Conservation (phyloP, 1,140 invertebrate species). For the Uloborus diversus region DNA sequence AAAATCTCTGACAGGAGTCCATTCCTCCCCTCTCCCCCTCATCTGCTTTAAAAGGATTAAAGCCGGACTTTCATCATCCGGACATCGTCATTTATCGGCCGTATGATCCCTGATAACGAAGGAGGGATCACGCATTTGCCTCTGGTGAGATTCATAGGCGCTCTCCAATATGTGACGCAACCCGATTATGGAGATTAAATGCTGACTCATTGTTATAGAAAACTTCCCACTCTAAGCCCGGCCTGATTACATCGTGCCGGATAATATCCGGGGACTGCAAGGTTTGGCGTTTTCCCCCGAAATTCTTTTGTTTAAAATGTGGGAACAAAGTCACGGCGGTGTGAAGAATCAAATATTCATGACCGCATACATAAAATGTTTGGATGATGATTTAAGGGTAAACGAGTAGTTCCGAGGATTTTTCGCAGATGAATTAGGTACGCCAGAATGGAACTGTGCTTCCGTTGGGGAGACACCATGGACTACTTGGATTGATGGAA, state of each 20-base stretch:
- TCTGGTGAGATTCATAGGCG: no score
- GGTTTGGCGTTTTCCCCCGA: background rate
- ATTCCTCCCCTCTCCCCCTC: background rate
- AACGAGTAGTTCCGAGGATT: no score
- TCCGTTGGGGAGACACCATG: background rate
- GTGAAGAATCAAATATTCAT: conserved; percentile 45
- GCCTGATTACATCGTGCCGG: background rate
- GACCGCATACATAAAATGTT: conserved; percentile 34
- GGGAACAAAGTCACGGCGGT: no score
- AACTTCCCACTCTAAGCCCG: background rate
- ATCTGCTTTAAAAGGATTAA: conserved; percentile 29
- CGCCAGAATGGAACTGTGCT: background rate
- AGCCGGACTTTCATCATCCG: conserved; percentile 3
- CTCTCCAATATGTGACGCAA: no score
- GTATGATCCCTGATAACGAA: background rate
- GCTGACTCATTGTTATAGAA: conserved; percentile 15
- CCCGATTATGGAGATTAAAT: conserved; percentile 39
- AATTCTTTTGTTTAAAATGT: no score
- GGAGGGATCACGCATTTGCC: background rate
- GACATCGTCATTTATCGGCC: conserved; percentile 32
- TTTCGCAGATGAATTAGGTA: background rate
- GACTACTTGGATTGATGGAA: background rate
- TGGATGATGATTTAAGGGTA: no score
- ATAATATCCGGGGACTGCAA: background rate
- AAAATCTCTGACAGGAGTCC: no score